Conservation (phyloP, 2,797 vertebrate species). For the Trichosurus vulpecula region DNA sequence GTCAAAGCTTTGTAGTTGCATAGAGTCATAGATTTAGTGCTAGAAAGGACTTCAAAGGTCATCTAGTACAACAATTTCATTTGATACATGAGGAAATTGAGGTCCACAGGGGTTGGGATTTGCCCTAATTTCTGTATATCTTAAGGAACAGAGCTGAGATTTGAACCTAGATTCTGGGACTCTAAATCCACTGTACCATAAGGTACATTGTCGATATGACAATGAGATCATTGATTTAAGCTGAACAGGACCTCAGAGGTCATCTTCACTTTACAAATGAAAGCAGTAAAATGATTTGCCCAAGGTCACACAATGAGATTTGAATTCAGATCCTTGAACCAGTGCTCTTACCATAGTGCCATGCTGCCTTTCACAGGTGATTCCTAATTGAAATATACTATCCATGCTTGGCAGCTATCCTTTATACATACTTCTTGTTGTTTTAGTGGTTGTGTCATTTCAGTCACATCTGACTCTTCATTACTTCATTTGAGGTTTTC, state of each 20-base stretch:
- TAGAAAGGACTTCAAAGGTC: not conserved
- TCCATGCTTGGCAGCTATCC: not conserved
- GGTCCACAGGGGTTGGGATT: not conserved
- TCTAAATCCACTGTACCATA: too few species aligned
- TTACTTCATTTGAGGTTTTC: too few species aligned
- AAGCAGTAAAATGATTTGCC: not conserved
- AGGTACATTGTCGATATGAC: not conserved
- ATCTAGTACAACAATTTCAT: not conserved
- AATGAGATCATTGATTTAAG: not conserved
- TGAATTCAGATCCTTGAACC: not conserved
- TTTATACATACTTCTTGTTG: not conserved
- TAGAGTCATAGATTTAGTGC: not conserved
- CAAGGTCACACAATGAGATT: not conserved
- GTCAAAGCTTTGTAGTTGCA: not conserved
- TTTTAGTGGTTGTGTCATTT: too few species aligned
- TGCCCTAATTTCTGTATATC: not conserved
- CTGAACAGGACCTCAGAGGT: not conserved
- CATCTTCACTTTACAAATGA: not conserved
- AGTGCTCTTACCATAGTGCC: not conserved
- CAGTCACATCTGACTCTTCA: too few species aligned
- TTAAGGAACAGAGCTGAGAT: not conserved
- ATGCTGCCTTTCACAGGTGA: not conserved
- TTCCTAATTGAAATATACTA: not conserved
- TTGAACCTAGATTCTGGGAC: not conserved
- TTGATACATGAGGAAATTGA: not conserved